A percentile compares a stretch with the other conserved stretches of the same genome.
phyloP scores from a whole-genome alignment of 2,797 vertebrate genomes.

The Lacerta bilineata region DNA sequence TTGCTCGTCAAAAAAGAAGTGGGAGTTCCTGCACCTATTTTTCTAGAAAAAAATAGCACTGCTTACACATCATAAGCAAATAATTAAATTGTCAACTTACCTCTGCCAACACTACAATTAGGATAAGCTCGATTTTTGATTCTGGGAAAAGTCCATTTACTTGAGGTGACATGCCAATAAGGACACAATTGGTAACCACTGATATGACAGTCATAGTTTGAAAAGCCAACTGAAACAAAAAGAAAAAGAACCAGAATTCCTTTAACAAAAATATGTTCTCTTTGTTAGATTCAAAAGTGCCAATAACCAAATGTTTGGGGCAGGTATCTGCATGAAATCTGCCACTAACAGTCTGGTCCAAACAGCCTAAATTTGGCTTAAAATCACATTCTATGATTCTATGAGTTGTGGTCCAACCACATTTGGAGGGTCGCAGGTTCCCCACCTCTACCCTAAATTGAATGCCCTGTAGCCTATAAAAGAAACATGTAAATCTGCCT shows the following conservation, averaged over 20 bases:
- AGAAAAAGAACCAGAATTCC: slow-evolving; percentile 27
- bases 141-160: slow-evolving; percentile 88
- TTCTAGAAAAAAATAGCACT: too few species aligned
- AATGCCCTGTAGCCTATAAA: too few species aligned
- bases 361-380: too few species aligned
- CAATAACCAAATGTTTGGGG: not conserved
- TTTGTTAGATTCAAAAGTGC: not conserved
- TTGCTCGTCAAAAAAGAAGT: too few species aligned
- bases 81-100: slow-evolving; percentile 78
- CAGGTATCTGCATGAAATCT: not conserved
- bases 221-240: slow-evolving; percentile 91
- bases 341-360: not conserved
- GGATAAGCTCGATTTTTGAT: slow-evolving; percentile 88
- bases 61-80: not conserved
- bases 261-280: not conserved
- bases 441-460: too few species aligned
- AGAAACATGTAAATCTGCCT: too few species aligned
- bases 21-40: too few species aligned
- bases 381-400: too few species aligned
- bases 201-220: slow-evolving; percentile 97
- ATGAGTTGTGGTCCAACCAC: too few species aligned
- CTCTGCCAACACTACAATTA: slow-evolving; percentile 91
- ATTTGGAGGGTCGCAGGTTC: too few species aligned
- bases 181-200: slow-evolving; percentile 94
- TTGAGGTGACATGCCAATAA: slow-evolving; percentile 97